Evolutionary conservation across 2,113 vertebrate species (phyloP).

Genomic region (Acrocephalus arundinaceus): DNA sequence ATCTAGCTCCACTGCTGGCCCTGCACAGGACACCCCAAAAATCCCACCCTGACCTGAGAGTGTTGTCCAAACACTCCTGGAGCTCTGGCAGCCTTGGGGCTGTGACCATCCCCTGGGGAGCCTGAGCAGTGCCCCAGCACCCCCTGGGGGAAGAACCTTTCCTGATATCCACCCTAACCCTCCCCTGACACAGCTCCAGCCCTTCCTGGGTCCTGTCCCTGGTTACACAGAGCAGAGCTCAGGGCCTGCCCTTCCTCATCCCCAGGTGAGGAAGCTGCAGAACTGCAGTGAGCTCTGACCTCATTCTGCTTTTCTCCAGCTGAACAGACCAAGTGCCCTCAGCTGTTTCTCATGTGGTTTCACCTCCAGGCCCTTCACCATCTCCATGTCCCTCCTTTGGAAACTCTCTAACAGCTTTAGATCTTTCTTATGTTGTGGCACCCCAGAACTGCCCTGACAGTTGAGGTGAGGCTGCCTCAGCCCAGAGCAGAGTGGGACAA

Average conservation of each 20-base stretch:
- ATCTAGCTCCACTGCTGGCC: not conserved
- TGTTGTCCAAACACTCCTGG: rapidly evolving
- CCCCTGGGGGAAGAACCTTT: not conserved
- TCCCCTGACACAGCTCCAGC: not conserved
- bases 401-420: not conserved
- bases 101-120: not conserved
- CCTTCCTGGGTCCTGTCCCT: rapidly evolving
- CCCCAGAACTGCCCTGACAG: not conserved
- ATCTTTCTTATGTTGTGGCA: not conserved
- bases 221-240: not conserved
- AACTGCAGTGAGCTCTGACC: not conserved
- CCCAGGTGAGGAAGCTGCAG: rapidly evolving
- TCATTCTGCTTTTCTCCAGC: not conserved
- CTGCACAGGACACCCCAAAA: not conserved
- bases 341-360: rapidly evolving
- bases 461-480: rapidly evolving
- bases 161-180: rapidly evolving
- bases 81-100: not conserved
- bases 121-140: not conserved
- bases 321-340: not conserved
- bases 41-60: not conserved
- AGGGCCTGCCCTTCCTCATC: not conserved
- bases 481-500: not conserved
- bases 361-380: not conserved
- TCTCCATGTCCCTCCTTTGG: not conserved